Conservation (phyloP, 2,113 vertebrate species). For the Paralichthys olivaceus region DNA sequence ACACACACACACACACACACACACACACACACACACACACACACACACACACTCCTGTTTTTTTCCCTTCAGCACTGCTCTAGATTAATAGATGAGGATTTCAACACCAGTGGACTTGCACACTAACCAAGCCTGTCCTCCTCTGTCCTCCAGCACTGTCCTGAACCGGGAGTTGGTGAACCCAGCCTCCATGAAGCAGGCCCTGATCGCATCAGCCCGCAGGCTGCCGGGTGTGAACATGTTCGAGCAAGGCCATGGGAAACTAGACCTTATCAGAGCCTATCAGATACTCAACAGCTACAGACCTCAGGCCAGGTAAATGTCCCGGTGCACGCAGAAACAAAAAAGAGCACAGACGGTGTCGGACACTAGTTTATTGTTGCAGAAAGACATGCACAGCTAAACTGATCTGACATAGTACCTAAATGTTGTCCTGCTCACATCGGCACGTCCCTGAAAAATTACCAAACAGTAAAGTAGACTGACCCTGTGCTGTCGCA, state of each 20-base stretch:
- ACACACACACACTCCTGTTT: neutral
- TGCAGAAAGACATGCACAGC: too few species aligned
- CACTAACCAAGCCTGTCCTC: slow-evolving; percentile 15
- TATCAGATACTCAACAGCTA: slow-evolving; percentile 99
- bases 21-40: neutral
- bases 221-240: slow-evolving; percentile 98
- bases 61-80: slow-evolving; percentile 1
- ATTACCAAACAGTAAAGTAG: too few species aligned
- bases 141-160: slow-evolving; percentile 87
- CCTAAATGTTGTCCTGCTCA: too few species aligned
- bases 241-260: slow-evolving; percentile 99
- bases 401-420: too few species aligned
- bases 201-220: slow-evolving; percentile 94
- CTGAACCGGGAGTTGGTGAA: slow-evolving; percentile 95
- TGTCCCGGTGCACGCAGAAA: neutral
- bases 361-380: too few species aligned
- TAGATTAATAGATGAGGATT: slow-evolving; percentile 22
- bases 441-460: too few species aligned
- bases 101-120: slow-evolving; percentile 8
- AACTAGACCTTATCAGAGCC: slow-evolving; percentile 94
- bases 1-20: neutral
- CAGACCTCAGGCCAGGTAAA: slow-evolving; percentile 95
- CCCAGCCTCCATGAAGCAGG: slow-evolving; percentile 99
- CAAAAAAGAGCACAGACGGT: neutral
- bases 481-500: too few species aligned